Evolutionary conservation across 2,113 vertebrate genomes (phyloP).

Genomic region (Corvus cornix): DNA sequence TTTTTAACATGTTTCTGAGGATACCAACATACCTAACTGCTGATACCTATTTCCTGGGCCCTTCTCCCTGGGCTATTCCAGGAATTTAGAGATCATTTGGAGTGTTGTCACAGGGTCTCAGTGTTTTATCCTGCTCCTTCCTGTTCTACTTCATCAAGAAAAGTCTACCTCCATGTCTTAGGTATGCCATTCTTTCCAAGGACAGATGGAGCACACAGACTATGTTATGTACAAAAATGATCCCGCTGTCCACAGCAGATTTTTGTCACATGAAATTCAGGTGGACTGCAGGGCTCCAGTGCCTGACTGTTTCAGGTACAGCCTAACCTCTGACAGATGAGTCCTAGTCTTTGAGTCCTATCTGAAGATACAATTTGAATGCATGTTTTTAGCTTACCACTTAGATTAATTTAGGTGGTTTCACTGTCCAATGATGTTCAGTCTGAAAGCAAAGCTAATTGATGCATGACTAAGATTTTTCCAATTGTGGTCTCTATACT

Average conservation of each 20-base stretch:
- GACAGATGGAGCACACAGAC: not conserved
- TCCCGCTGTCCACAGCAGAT: not conserved
- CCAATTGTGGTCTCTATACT: not conserved
- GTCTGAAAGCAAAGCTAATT: constrained; percentile 1
- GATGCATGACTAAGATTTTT: constrained; percentile 21
- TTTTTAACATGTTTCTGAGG: not conserved
- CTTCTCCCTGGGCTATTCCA: not conserved
- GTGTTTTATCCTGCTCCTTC: not conserved
- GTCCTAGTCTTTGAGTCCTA: not conserved
- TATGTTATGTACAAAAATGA: fast-evolving
- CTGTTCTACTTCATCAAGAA: not conserved
- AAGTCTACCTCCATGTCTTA: not conserved
- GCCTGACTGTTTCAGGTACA: not conserved
- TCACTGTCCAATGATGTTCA: not conserved
- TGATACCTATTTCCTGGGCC: not conserved
- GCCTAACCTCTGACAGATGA: not conserved
- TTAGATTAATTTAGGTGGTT: not conserved
- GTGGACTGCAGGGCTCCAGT: not conserved
- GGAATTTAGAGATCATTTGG: not conserved
- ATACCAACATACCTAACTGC: not conserved
- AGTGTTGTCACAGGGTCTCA: not conserved
- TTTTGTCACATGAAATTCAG: not conserved
- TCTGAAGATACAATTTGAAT: not conserved
- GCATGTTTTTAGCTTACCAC: not conserved
- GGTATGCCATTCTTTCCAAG: not conserved